Evolutionary conservation across 2,888 invertebrate species (phyloP), one percentile per base, ranked within the genome.

Genomic region (Cosmia pyralina): DNA sequence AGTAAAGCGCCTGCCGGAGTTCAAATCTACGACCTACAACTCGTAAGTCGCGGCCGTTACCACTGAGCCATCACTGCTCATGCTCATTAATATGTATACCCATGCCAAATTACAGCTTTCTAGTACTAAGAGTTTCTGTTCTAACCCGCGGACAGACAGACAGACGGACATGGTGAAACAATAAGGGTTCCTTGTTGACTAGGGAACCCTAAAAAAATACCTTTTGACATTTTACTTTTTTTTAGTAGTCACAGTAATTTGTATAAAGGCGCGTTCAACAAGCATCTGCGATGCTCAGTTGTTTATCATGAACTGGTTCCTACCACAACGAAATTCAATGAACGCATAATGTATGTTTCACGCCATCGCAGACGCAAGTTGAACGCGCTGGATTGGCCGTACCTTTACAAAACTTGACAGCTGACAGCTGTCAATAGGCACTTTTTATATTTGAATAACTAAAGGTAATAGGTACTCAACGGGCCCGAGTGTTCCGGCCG

Each of bases 361-460:
- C 28, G 28, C 19, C 19, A 19, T 62, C 19, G 19, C 19, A 7
- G 28, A 46, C 13, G 28, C 28, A 46, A 62, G 17, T 48, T 63
- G 34, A 48, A 63, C 34, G 48, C 48, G n/a, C n/a, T 50, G 8
- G 8, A 28, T 4, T 46, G 17, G 17, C 7, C 22, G 44, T 19
- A 22, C 4, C 22, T 22, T 62, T 50, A 34, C 13, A 28, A 64
- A 64, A 52, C 13, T 8, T 67, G 41, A 65, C 50, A 69, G 50
- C 8, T 34, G 17, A 62, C 67, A 67, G 62, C n/a, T 69, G 65
- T 66, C 66, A 69, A 66, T 44, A 11, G 38, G 17, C 0, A 28
- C 19, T 64, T 50, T 17, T 7, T 1, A 55, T 17, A 50, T 64
- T 68, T 50, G 19, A 38, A 6, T 48, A 64, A 19, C 2, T 53